These are phyloP conservation scores for Osmoderma eremita DNA, from an alignment of 2,888 invertebrate genomes.

Conservation along the genomic window DNA sequence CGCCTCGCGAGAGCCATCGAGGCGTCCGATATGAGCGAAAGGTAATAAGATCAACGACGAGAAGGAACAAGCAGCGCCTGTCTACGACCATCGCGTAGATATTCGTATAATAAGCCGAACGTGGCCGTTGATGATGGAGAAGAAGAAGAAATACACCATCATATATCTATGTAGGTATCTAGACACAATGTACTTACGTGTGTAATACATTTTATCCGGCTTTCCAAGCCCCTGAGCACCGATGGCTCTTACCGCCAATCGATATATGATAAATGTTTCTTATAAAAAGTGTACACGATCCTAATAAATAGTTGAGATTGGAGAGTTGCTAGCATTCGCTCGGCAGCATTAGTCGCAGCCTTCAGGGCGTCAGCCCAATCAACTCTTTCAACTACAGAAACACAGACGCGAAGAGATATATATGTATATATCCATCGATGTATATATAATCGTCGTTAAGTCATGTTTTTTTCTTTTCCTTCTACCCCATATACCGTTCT, in stretches of 20 bases:
- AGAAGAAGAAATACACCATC: neutral
- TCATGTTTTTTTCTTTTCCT: neutral
- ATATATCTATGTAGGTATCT: constrained; percentile 3
- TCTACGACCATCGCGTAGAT: too few relatives aligned
- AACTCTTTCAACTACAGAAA: constrained; percentile 43
- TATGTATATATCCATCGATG: neutral
- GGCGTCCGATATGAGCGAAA: too few relatives aligned
- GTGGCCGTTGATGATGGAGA: neutral
- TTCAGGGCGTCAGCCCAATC: constrained; percentile 48
- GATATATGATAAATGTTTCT: constrained; percentile 59
- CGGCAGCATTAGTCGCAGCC: constrained; percentile 53
- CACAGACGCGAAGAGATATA: constrained; percentile 47
- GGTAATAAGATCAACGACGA: too few relatives aligned
- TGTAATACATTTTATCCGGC: constrained; percentile 28
- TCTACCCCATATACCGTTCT: neutral
- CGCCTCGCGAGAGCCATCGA: neutral
- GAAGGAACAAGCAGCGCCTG: too few relatives aligned
- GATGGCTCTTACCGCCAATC: constrained; percentile 44
- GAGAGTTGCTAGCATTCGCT: constrained; percentile 34
- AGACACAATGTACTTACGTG: neutral
- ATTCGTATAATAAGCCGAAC: too few relatives aligned
- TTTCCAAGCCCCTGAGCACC: constrained; percentile 49
- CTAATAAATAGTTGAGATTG: constrained; percentile 59
- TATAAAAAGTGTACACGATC: constrained; percentile 58
- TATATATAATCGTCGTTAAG: neutral